phyloP scores from a whole-genome alignment of 1,140 invertebrate genomes.

The Carposina sasakii region DNA sequence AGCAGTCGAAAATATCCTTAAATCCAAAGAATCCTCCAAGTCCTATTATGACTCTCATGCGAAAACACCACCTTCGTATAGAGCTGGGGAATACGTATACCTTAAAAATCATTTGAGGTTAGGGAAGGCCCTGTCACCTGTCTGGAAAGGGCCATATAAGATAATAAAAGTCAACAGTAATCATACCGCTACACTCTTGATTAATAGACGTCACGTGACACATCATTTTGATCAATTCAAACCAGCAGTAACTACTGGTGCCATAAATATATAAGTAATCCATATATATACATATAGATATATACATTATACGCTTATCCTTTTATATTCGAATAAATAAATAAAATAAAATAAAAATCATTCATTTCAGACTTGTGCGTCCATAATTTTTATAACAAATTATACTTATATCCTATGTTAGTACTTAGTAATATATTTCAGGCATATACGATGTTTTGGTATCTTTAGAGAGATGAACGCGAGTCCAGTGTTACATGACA shows the following conservation, averaged over 20 bases:
- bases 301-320: too few relatives aligned
- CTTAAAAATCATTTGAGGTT: slow-evolving; percentile 2
- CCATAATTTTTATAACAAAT: too few relatives aligned
- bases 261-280: slow-evolving; percentile 2
- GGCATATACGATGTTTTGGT: too few relatives aligned
- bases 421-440: too few relatives aligned
- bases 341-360: too few relatives aligned
- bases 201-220: slow-evolving; percentile 9
- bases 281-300: slow-evolving; percentile 14
- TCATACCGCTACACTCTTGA: slow-evolving; percentile 6
- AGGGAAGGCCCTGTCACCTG: slow-evolving; percentile 5
- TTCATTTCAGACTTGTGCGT: too few relatives aligned
- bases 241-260: neutral
- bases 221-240: slow-evolving; percentile 26
- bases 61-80: slow-evolving; percentile 9
- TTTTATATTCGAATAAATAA: too few relatives aligned
- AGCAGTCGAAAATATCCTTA: slow-evolving; percentile 1
- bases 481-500: too few relatives aligned
- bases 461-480: too few relatives aligned
- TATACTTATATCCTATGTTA: too few relatives aligned
- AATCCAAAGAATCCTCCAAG: slow-evolving; percentile 9
- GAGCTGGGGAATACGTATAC: slow-evolving; percentile 5
- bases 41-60: slow-evolving; percentile 2
- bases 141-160: slow-evolving; percentile 15
- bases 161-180: slow-evolving; percentile 7